phyloP scores from a whole-genome alignment of 2,797 vertebrate species.

The Cuniculus paca region DNA sequence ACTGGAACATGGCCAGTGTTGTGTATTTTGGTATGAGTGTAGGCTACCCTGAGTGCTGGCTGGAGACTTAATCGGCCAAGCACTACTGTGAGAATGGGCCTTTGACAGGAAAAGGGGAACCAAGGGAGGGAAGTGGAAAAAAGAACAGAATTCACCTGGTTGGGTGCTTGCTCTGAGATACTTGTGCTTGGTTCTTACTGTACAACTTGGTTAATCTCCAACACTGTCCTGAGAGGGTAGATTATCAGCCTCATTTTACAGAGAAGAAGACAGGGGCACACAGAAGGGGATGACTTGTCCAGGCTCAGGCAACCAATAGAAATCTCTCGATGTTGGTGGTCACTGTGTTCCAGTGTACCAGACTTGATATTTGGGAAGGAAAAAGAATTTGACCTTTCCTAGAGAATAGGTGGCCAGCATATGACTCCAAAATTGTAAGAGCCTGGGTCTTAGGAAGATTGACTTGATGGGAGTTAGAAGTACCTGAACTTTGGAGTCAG shows the following conservation, averaged over 20 bases:
- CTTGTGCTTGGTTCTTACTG: background rate
- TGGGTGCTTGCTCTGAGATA: background rate
- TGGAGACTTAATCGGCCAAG: background rate
- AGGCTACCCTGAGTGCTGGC: background rate
- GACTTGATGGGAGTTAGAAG: background rate
- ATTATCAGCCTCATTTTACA: background rate
- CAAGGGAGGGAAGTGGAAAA: background rate
- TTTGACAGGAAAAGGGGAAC: background rate
- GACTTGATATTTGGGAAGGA: background rate
- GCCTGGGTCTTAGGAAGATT: background rate
- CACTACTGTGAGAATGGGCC: background rate
- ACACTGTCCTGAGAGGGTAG: background rate
- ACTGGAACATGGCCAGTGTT: background rate
- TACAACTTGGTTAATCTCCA: background rate
- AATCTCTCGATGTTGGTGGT: background rate
- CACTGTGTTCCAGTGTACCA: background rate
- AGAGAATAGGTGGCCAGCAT: background rate
- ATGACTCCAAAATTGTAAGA: background rate
- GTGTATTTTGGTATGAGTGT: background rate
- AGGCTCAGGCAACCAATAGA: background rate
- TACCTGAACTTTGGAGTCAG: background rate
- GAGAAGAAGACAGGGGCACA: background rate
- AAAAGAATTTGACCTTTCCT: background rate
- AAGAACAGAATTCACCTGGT: background rate
- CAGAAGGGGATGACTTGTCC: background rate